These are phyloP conservation scores for Pyrochroa serraticornis DNA, from an alignment of 2,888 invertebrate genomes.

Conservation along the genomic window DNA sequence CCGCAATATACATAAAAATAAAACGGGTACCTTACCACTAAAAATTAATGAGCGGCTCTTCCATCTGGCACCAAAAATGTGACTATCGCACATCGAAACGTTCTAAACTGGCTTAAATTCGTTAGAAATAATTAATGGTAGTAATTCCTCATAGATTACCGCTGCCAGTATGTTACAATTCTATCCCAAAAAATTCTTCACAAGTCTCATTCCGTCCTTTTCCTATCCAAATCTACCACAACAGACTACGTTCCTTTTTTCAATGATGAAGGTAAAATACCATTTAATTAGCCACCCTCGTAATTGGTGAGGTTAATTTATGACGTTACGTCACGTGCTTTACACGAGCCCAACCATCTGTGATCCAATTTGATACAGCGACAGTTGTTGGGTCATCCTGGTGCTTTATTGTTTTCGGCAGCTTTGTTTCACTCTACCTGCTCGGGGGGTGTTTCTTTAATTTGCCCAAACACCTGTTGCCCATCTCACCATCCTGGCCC, in stretches of 20 bases:
- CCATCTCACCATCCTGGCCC: not conserved
- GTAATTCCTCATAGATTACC: constrained; percentile 39
- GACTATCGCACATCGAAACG: not conserved
- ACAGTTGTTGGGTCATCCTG: constrained; percentile 31
- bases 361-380: constrained; percentile 45
- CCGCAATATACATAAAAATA: too few species aligned
- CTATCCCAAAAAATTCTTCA: constrained; percentile 1
- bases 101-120: constrained; percentile 28
- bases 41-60: too few species aligned
- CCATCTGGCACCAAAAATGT: too few species aligned
- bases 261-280: constrained; percentile 45
- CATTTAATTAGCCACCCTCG: constrained; percentile 50
- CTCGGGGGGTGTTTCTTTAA: constrained; percentile 17
- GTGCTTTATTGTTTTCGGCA: constrained; percentile 43
- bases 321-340: constrained; percentile 51
- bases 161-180: constrained; percentile 35
- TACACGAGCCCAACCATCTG: constrained; percentile 52
- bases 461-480: constrained; percentile 25
- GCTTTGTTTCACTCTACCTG: constrained; percentile 36
- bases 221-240: not conserved
- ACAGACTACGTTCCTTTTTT: constrained; percentile 11
- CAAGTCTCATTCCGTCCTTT: not conserved
- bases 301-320: constrained; percentile 49
- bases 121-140: constrained; percentile 43
- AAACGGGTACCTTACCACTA: too few species aligned